phyloP scores from a whole-genome alignment of 2,113 vertebrate genomes.

The Bufo gargarizans region DNA sequence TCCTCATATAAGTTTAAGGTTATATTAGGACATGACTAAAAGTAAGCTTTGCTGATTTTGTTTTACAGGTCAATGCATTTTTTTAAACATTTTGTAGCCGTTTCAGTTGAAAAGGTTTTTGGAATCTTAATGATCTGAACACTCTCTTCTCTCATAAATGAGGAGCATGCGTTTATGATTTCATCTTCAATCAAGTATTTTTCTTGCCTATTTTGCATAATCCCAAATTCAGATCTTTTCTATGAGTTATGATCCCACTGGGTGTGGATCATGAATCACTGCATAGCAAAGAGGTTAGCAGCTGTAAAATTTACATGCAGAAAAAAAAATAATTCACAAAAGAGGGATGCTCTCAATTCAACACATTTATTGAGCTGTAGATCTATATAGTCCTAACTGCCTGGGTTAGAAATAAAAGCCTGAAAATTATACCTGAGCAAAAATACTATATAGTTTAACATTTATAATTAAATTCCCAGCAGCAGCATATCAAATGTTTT shows the following conservation, averaged over 20 bases:
- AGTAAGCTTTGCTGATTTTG: neutral
- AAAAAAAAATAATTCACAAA: too few relatives aligned
- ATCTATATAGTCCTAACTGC: neutral
- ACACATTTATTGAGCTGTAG: neutral
- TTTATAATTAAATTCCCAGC: too few relatives aligned
- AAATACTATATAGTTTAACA: too few relatives aligned
- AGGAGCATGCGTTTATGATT: neutral
- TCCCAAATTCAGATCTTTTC: neutral
- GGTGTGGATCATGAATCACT: constrained; percentile 36
- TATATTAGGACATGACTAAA: neutral
- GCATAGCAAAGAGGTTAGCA: neutral
- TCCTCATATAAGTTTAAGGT: neutral
- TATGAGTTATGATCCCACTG: constrained; percentile 20
- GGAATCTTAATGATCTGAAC: neutral
- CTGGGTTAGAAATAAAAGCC: neutral
- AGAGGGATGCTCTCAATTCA: neutral
- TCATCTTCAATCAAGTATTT: constrained; percentile 5
- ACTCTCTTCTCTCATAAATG: constrained; percentile 21
- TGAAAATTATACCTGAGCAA: too few relatives aligned
- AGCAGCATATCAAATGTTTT: too few relatives aligned
- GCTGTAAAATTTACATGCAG: neutral
- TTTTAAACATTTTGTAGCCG: neutral
- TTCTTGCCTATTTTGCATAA: constrained; percentile 3
- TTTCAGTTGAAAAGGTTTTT: neutral
- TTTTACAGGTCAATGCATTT: neutral